A percentile compares a stretch with the other conserved stretches of the same genome.
phyloP scores from a whole-genome alignment of 23 tunicate genomes.

The Styela plicata region DNA sequence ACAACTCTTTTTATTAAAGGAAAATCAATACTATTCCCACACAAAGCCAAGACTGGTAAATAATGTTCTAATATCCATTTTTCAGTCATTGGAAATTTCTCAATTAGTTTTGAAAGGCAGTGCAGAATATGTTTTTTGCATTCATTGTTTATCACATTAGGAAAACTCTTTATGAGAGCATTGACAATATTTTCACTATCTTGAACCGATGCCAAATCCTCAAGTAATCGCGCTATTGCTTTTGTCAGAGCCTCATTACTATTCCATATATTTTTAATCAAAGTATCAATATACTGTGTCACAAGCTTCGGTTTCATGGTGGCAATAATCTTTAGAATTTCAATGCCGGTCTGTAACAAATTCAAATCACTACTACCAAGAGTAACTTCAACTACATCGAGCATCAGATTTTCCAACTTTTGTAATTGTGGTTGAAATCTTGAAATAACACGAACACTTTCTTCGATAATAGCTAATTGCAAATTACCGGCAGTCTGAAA shows the following conservation, averaged over 20 bases:
- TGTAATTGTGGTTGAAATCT: constrained; percentile 5
- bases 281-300: neutral
- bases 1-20: neutral
- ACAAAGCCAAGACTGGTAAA: neutral
- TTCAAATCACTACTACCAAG: neutral
- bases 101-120: neutral
- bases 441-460: neutral
- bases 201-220: constrained; percentile 3
- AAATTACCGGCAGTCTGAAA: neutral
- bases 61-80: constrained; percentile 24
- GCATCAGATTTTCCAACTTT: neutral
- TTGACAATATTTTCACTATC: neutral
- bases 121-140: neutral
- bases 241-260: neutral
- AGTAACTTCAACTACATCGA: neutral
- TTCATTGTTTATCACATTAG: no score
- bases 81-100: neutral
- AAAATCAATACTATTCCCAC: neutral
- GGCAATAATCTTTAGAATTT: neutral
- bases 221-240: neutral
- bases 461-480: constrained; percentile 6
- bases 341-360: neutral
- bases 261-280: neutral
- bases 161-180: neutral
- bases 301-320: neutral